phyloP scores from a whole-genome alignment of 2,113 vertebrate species.

The Emydura subglobosa region DNA sequence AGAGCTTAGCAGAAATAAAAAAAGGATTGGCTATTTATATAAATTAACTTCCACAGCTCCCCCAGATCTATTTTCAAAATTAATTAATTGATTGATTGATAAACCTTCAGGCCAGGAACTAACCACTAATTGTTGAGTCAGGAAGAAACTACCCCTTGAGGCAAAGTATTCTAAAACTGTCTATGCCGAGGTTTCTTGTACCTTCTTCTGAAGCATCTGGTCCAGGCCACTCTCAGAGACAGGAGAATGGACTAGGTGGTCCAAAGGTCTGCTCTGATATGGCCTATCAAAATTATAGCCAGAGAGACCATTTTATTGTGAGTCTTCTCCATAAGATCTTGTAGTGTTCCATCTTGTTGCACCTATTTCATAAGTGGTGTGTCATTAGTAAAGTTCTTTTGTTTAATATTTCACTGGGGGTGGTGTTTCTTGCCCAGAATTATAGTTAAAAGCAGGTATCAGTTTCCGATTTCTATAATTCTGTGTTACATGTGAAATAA shows the following conservation, averaged over 20 bases:
- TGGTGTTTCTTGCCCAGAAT: background rate
- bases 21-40: background rate
- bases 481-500: background rate
- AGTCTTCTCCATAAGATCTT: background rate
- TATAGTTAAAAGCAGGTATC: constrained; percentile 20
- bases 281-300: background rate
- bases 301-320: background rate
- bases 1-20: background rate
- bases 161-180: background rate
- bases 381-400: constrained; percentile 16
- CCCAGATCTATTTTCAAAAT: background rate
- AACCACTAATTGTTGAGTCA: background rate
- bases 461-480: background rate
- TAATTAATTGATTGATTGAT: background rate
- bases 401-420: background rate
- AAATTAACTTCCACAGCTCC: background rate
- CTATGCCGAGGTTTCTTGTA: background rate
- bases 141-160: background rate
- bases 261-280: background rate
- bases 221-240: background rate
- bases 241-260: too few species aligned
- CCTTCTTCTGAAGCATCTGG: background rate
- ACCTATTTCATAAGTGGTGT: background rate
- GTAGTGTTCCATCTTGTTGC: background rate
- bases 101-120: background rate